phyloP scores from a whole-genome alignment of 2,113 vertebrate genomes.

The Leptosomus discolor region DNA sequence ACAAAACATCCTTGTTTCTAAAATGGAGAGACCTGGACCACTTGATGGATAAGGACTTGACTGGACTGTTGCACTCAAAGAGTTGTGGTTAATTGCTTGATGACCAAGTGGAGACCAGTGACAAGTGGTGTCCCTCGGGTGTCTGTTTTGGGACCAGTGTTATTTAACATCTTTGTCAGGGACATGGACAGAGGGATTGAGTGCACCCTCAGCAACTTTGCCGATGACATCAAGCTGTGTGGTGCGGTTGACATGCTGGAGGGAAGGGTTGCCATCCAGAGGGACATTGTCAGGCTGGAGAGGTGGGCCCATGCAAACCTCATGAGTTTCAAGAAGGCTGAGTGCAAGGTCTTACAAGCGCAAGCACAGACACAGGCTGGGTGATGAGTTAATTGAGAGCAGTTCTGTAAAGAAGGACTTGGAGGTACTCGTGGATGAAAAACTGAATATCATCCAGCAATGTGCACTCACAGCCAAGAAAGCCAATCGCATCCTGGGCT shows the following conservation, averaged over 20 bases:
- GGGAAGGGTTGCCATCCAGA: neutral
- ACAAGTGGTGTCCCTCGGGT: fast-evolving
- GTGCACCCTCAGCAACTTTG: neutral
- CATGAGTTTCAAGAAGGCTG: neutral
- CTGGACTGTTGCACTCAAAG: neutral
- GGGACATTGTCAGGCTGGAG: too few relatives aligned
- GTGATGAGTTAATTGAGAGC: neutral
- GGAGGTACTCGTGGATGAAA: too few relatives aligned
- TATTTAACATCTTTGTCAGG: neutral
- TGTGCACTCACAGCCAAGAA: too few relatives aligned
- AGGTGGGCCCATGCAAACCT: fast-evolving
- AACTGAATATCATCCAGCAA: too few relatives aligned
- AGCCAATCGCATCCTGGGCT: too few relatives aligned
- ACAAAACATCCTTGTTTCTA: neutral
- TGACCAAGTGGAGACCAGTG: neutral
- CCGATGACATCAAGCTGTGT: neutral
- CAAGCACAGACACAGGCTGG: too few relatives aligned
- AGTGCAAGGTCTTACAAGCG: neutral
- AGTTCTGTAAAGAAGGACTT: too few relatives aligned
- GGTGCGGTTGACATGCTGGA: too few relatives aligned
- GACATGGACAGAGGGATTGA: neutral
- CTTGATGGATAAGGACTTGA: neutral
- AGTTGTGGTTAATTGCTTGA: fast-evolving
- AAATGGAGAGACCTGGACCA: neutral
- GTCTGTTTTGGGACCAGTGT: fast-evolving